These are phyloP conservation scores for Trichosurus vulpecula DNA, from an alignment of 2,797 vertebrate genomes.

Conservation along the genomic window DNA sequence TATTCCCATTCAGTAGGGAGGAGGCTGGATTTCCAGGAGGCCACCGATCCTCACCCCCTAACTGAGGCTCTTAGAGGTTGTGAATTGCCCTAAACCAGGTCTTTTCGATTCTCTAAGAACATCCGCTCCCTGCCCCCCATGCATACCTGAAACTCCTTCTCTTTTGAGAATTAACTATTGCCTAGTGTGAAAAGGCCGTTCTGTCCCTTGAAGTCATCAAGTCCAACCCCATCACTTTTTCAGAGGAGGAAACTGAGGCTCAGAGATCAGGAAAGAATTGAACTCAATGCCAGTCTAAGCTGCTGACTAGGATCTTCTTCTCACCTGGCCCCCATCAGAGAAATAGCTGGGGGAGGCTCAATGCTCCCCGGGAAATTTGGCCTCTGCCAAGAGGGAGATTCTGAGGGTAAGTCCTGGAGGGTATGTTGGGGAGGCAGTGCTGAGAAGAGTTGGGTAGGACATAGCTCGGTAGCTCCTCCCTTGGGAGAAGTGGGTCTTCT, in stretches of 20 bases:
- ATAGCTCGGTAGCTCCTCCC: too few relatives aligned
- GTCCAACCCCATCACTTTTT: neutral
- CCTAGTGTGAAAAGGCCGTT: neutral
- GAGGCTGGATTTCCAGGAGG: neutral
- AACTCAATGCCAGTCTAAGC: neutral
- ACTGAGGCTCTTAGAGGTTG: neutral
- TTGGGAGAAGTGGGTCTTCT: too few relatives aligned
- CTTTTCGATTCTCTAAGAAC: neutral
- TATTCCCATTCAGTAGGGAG: neutral
- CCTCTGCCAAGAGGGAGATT: neutral
- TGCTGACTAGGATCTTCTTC: neutral
- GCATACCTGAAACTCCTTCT: neutral
- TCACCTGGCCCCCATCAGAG: neutral
- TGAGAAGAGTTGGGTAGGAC: neutral
- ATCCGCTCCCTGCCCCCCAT: neutral
- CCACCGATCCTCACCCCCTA: neutral
- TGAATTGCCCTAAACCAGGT: neutral
- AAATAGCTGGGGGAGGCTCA: neutral
- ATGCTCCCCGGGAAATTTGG: neutral
- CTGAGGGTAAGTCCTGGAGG: neutral
- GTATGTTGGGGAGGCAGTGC: neutral
- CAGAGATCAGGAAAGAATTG: neutral
- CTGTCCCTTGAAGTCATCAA: neutral
- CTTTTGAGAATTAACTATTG: neutral
- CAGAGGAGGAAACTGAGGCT: neutral